A percentile compares a stretch with the other conserved stretches of the same genome.
Evolutionary conservation across 2,888 invertebrate species (phyloP).

Genomic region (Thymelicus lineola): DNA sequence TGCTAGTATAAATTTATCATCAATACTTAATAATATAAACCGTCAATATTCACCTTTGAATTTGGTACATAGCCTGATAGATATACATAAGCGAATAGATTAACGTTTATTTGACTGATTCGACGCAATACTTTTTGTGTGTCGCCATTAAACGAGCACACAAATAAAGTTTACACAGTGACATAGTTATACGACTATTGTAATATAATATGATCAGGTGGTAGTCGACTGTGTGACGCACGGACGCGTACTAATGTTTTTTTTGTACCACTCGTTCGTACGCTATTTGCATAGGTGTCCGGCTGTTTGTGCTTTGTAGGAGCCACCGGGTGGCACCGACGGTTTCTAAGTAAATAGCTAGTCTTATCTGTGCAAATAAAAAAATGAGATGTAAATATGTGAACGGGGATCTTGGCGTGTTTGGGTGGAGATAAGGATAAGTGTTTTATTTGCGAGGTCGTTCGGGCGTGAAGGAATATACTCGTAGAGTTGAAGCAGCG

Average conservation of each 20-base stretch:
- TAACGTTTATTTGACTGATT: not conserved
- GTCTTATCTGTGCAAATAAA: conserved; percentile 25
- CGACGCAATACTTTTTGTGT: not conserved
- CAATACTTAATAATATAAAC: no score
- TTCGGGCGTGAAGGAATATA: no score
- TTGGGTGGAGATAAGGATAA: not conserved
- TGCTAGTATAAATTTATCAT: no score
- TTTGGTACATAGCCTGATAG: not conserved
- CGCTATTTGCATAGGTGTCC: conserved; percentile 30
- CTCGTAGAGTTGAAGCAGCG: no score
- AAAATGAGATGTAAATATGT: conserved; percentile 23
- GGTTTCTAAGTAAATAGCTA: conserved; percentile 24
- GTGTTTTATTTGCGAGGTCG: not conserved
- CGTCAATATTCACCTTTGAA: not conserved
- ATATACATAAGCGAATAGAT: not conserved
- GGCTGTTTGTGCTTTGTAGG: conserved; percentile 19
- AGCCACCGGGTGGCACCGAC: conserved; percentile 9
- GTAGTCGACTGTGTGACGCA: conserved; percentile 17
- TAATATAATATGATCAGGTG: conserved; percentile 21
- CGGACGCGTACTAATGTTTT: conserved; percentile 10
- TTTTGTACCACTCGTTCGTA: not conserved
- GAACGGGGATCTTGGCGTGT: conserved; percentile 12
- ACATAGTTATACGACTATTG: conserved; percentile 2
- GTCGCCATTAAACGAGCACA: not conserved
- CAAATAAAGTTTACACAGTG: not conserved